Base-by-base conservation (phyloP, 2,113 vertebrate species). In the Donacobius atricapilla region DNA sequence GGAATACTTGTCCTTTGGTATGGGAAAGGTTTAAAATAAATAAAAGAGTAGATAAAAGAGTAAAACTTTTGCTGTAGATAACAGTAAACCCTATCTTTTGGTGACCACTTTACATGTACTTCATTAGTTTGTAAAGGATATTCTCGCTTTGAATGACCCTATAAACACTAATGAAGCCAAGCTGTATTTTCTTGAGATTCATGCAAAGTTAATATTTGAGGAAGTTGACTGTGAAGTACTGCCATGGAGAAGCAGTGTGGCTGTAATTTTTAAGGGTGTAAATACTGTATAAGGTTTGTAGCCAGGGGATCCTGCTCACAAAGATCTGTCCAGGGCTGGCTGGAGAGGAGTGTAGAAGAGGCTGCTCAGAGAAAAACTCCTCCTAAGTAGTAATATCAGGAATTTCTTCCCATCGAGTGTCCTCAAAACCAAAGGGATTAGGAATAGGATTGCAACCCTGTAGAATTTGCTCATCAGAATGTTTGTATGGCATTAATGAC, bases 141-240 rank as follows among this genome's bases (percentile, higher is more conserved):
- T 39, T 83, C 27, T 93, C 53, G 7, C 53, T 93, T 83, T 5
- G 28, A 44, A 51, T 73, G 35, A 47, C 42, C 5, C 33, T 73
- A 39, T 63, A 83, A 93, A 40, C 58, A 37, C 47, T 83, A 75
- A 83, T 28, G 51, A 93, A 70, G 17, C 33, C 33, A 35, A 47
- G 35, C 47, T 68, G 42, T 63, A 13, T 83, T 90, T 94, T 81
- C 47, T 22, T 44, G 68, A 73, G 51, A 10, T 72, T 89, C 7
- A 24, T 56, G 24, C 47, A 23, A 58, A 82, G 70, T 64, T 91
- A 81, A 68, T 83, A 82, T 85, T 94, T 90, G 84, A 81, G 56
- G 69, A 68, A 40, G 51, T 2, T 85, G 65, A 13, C 31, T 76
- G 48, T 56, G 37, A 93, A 45, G 53, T 25, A 14, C 30, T 37